A percentile compares a stretch with the other conserved stretches of the same genome.
These are phyloP conservation scores for Athalia cordata DNA, from an alignment of 2,888 invertebrate genomes.

Conservation along the genomic window DNA sequence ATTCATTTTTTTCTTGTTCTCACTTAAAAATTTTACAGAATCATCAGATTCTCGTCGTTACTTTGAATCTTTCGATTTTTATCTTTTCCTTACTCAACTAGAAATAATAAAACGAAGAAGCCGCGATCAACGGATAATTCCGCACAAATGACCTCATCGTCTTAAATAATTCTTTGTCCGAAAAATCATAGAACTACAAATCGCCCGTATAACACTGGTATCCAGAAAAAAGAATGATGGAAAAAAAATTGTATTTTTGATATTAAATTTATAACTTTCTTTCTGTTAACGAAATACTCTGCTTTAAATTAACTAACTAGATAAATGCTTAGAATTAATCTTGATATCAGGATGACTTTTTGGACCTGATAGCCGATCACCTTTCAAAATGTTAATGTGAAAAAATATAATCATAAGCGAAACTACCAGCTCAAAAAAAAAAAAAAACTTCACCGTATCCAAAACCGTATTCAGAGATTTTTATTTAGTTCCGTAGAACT, in stretches of 20 bases:
- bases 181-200: background rate
- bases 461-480: no score
- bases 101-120: no score
- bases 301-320: conserved; percentile 14
- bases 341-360: background rate
- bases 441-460: no score
- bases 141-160: background rate
- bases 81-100: background rate
- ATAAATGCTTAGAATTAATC: background rate
- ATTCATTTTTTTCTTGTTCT: conserved; percentile 15
- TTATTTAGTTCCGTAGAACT: no score
- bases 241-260: conserved; percentile 12
- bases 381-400: background rate
- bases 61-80: background rate
- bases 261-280: conserved; percentile 27
- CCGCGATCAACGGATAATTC: no score
- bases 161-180: conserved; percentile 17
- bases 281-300: background rate
- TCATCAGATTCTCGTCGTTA: background rate
- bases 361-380: background rate
- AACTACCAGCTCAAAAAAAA: no score
- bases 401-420: background rate
- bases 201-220: background rate
- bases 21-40: background rate
- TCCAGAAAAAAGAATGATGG: background rate